These are phyloP conservation scores for Rhysida immarginata DNA, from an alignment of 1,140 invertebrate species.

Conservation along the genomic window DNA sequence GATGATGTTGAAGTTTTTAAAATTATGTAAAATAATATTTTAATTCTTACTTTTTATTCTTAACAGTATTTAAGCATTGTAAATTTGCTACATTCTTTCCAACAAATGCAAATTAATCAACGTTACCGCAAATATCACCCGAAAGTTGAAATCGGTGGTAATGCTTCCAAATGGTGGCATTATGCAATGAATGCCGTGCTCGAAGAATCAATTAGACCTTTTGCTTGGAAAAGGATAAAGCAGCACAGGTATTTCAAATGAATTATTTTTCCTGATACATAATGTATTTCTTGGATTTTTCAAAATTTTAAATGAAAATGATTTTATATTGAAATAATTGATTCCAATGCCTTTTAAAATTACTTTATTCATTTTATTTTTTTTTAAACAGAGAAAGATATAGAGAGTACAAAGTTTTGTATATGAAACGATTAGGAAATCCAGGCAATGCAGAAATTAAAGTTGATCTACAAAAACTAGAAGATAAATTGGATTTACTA, in stretches of 20 bases:
- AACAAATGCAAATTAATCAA: slow-evolving; percentile 49
- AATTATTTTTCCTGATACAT: too few relatives aligned
- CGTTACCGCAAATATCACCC: slow-evolving; percentile 39
- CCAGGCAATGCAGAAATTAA: slow-evolving; percentile 56
- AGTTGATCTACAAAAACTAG: slow-evolving; percentile 52
- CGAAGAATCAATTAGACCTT: slow-evolving; percentile 51
- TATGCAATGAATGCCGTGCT: slow-evolving; percentile 57
- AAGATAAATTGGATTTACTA: slow-evolving; percentile 52
- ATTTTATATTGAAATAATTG: too few relatives aligned
- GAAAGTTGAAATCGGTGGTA: slow-evolving; percentile 27
- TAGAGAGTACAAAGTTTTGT: slow-evolving; percentile 50
- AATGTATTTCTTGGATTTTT: too few relatives aligned
- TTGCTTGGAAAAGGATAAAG: slow-evolving; percentile 52
- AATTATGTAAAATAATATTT: background rate
- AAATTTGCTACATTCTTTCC: slow-evolving; percentile 46
- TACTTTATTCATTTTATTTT: background rate
- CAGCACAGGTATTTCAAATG: slow-evolving; percentile 50
- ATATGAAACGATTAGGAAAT: slow-evolving; percentile 50
- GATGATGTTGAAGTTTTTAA: slow-evolving; percentile 1
- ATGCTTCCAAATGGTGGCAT: slow-evolving; percentile 49
- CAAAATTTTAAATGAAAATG: too few relatives aligned
- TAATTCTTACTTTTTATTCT: background rate
- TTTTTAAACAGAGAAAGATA: slow-evolving; percentile 41
- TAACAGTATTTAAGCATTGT: slow-evolving; percentile 46
- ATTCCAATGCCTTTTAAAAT: too few relatives aligned